Base-by-base conservation (phyloP, 2,797 vertebrate species). In the Crenichthys baileyi region DNA sequence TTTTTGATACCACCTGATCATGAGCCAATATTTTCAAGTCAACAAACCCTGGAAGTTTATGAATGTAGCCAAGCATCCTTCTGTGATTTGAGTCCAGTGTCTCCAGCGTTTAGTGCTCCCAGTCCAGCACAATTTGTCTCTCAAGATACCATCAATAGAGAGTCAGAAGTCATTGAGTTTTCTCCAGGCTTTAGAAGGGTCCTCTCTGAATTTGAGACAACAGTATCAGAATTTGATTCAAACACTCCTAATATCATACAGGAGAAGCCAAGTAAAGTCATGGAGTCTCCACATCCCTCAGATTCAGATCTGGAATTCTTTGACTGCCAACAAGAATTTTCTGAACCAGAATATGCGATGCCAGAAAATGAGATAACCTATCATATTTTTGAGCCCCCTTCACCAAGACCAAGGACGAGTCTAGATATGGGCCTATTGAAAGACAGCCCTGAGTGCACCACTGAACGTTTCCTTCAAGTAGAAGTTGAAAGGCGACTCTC, bases 221-320 rank as follows among this genome's bases (percentile, higher is more conserved):
- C 86, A 0, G 79, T 83, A 0, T 84, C 80, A 29, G 76, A 89
- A 71, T 82, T 91, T 74, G 74, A 81, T 83, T 79, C 80, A 56
- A 73, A 86, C 0, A 50, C 84, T 48, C 39, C 65, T 12, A 26
- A 75, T 1, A 22, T 80, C 2, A 22, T 2, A 39, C 22, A 60
- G n/a, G 82, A 65, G 20, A 46, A 83, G 5, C 16, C 26, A 24
- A 61, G 81, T 22, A 63, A 63, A 15, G 78, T 78, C 44, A 76
- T 78, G 0, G 90, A 91, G 22, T 92, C 88, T 65, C 78, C 84
- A 4, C 74, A 84, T 41, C 81, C 71, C 7, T 92, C 92, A 1
- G 93, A 95, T 29, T 94, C 93, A 15, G 94, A 94, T 39, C 4
- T 60, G 22, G 95, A 96, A 75, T 96, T 95, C 83, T 95, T 94